phyloP scores from a whole-genome alignment of 92 coral and sea anemone species.

The Heteractis magnifica region DNA sequence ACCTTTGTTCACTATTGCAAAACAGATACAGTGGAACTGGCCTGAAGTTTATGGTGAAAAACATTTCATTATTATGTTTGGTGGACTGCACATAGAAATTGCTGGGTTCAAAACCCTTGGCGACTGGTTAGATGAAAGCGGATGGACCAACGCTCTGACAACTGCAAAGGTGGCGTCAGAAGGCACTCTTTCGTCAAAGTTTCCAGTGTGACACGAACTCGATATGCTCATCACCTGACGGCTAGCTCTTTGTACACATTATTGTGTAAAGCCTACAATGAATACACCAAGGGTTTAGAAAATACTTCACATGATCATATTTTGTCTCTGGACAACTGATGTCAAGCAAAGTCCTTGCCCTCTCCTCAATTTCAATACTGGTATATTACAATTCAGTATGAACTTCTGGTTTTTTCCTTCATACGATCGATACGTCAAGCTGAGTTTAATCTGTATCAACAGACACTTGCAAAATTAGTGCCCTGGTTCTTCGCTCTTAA shows the following conservation, averaged over 20 bases:
- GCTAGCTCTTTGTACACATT: conserved; percentile 20
- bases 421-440: too few relatives aligned
- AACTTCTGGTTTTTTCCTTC: too few relatives aligned
- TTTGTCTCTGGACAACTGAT: conserved; percentile 15
- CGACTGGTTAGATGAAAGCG: conserved; percentile 22
- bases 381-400: background rate
- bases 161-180: conserved; percentile 13
- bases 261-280: conserved; percentile 21
- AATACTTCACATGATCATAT: background rate
- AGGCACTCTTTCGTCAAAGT: conserved; percentile 27
- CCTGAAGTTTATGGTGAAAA: conserved; percentile 19
- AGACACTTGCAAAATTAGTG: too few relatives aligned
- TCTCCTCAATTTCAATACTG: conserved; percentile 11
- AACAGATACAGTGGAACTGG: too few relatives aligned
- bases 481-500: too few relatives aligned
- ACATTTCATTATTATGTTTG: background rate
- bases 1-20: too few relatives aligned
- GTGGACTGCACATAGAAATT: too few relatives aligned
- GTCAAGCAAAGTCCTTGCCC: too few relatives aligned
- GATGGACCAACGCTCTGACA: conserved; percentile 22
- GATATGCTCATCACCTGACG: conserved; percentile 28
- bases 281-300: background rate
- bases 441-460: too few relatives aligned
- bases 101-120: background rate
- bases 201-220: conserved; percentile 23